Base-by-base conservation (phyloP, 1,140 invertebrate genomes). In the Coenobita brevimanus region DNA sequence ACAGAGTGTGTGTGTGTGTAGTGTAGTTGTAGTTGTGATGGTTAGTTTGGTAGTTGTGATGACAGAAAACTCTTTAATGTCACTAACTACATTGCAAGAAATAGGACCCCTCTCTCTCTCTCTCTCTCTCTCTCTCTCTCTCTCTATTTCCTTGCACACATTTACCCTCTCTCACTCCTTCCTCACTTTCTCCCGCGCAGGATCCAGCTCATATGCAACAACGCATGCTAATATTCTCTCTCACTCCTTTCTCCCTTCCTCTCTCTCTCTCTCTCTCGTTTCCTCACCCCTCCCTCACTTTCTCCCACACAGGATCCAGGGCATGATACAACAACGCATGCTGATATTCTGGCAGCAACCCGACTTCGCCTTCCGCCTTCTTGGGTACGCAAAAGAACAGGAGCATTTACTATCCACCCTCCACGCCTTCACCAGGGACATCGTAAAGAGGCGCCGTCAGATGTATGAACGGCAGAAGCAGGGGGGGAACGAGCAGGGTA, bases 291-390 rank as follows among this genome's bases (percentile, higher is more conserved):
- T 69, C 13, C n/a, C 64, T 69, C 10, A 17, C 67, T 21, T 38
- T 30, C 30, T 21, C 67, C 24, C 62, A 13, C 62, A 57, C 8
- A 88, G 60, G 57, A 88, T 80, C 10, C 54, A 60, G 30, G 30
- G 67, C 0, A 27, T 80, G 1, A 21, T 88, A 0, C 62, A 69
- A 57, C 17, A 41, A 1, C 73, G 76, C 0, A 78, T 75, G 64
- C 21, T 88, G 15, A 46, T 71, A 3, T 38, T 75, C 13, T 88
- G 85, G 85, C 38, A 79, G 76, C 73, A 82, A 60, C 54, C 57
- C 15, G 41, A 80, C 36, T 38, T 60, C 0, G 8, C 80, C 0
- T 80, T 79, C 57, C 8, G 33, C 33, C 33, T 80, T 4, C 62
- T 88, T 17, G 85, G 85, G 4, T 88, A 79, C 36, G 62, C 67